These are phyloP conservation scores for Hypomecis atomaria DNA, from an alignment of 2,888 invertebrate species.

Conservation along the genomic window DNA sequence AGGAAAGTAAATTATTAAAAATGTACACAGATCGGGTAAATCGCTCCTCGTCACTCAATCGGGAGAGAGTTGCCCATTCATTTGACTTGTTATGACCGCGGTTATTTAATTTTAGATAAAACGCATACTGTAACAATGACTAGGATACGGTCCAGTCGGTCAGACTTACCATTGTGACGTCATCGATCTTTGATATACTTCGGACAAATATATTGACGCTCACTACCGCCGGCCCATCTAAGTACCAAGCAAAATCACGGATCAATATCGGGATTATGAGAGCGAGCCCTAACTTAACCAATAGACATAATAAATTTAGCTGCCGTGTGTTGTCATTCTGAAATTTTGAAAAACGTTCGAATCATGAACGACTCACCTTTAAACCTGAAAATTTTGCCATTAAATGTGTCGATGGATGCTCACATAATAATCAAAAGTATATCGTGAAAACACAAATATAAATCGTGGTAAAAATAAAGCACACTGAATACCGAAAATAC, in stretches of 20 bases:
- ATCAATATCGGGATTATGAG: slow-evolving; percentile 63
- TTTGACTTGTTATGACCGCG: slow-evolving; percentile 78
- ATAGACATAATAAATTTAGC: slow-evolving; percentile 45
- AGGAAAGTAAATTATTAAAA: slow-evolving; percentile 62
- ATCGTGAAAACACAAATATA: slow-evolving; percentile 51
- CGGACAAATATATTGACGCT: slow-evolving; percentile 99
- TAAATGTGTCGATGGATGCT: slow-evolving; percentile 39
- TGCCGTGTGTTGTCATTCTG: slow-evolving; percentile 38
- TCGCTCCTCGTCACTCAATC: slow-evolving; percentile 64
- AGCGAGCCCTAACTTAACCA: slow-evolving; percentile 55
- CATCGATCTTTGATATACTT: slow-evolving; percentile 99
- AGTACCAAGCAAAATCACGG: slow-evolving; percentile 83
- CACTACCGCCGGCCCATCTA: slow-evolving; percentile 97
- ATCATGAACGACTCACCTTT: slow-evolving; percentile 58
- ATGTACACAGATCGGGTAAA: slow-evolving; percentile 69
- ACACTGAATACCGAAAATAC: slow-evolving; percentile 56
- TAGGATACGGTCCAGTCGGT: slow-evolving; percentile 71
- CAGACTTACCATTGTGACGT: slow-evolving; percentile 99
- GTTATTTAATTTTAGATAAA: slow-evolving; percentile 49
- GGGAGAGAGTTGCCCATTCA: slow-evolving; percentile 81
- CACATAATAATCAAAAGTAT: slow-evolving; percentile 47
- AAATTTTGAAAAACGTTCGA: slow-evolving; percentile 37
- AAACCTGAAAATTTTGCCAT: slow-evolving; percentile 53
- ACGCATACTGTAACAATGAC: slow-evolving; percentile 67
- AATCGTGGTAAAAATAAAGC: slow-evolving; percentile 52